phyloP scores from a whole-genome alignment of 1,140 invertebrate genomes.

The Pectinophora gossypiella region DNA sequence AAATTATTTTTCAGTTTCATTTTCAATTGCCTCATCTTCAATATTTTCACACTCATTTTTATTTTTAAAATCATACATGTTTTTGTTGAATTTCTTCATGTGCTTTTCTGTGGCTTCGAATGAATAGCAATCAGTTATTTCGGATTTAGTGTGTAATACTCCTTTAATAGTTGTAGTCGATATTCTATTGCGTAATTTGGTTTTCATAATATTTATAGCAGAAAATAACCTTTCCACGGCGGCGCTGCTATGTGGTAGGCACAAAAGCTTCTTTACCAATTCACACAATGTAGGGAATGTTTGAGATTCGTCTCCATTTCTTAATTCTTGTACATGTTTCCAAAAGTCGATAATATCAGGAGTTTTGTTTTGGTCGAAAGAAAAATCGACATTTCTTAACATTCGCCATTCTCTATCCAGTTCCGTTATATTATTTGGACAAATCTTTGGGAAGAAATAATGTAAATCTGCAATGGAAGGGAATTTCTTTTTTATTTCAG shows the following conservation, averaged over 20 bases:
- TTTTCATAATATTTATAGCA: slow-evolving; percentile 19
- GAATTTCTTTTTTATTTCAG: slow-evolving; percentile 18
- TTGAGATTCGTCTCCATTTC: neutral
- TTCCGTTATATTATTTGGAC: slow-evolving; percentile 6
- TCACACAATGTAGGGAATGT: too few relatives aligned
- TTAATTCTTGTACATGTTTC: neutral
- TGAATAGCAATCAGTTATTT: too few relatives aligned
- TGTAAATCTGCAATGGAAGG: slow-evolving; percentile 16
- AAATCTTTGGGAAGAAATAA: slow-evolving; percentile 21
- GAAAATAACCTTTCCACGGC: slow-evolving; percentile 19
- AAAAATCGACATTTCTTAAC: slow-evolving; percentile 6
- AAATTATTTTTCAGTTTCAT: too few relatives aligned
- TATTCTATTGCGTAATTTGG: too few relatives aligned
- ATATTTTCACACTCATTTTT: too few relatives aligned
- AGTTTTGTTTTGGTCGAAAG: neutral
- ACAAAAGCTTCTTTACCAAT: slow-evolving; percentile 6
- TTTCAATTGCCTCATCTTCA: too few relatives aligned
- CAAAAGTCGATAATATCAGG: neutral
- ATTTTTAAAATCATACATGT: too few relatives aligned
- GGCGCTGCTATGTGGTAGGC: slow-evolving; percentile 16
- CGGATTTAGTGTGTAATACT: too few relatives aligned
- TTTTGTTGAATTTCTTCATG: too few relatives aligned
- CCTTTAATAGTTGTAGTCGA: too few relatives aligned
- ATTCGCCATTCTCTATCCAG: slow-evolving; percentile 19
- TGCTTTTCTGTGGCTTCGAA: too few relatives aligned